Conservation (phyloP, 1,140 invertebrate species). For the Ptiloglossa arizonensis region DNA sequence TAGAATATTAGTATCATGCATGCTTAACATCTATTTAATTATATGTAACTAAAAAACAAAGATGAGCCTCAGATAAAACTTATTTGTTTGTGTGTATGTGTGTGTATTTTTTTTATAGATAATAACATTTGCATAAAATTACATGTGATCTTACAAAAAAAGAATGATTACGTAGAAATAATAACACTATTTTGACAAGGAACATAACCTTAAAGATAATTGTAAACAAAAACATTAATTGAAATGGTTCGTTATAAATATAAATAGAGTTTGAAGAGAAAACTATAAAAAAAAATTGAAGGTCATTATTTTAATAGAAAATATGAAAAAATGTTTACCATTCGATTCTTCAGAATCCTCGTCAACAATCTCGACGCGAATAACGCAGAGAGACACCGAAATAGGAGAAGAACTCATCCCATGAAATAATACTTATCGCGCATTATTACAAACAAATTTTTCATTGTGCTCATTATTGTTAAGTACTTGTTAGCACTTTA, state of each 20-base stretch:
- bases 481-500: constrained; percentile 27
- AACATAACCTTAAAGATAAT: constrained; percentile 23
- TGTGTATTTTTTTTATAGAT: background rate
- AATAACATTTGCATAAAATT: too few relatives aligned
- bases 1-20: background rate
- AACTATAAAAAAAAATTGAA: constrained; percentile 31
- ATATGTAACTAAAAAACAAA: background rate
- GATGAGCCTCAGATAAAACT: background rate
- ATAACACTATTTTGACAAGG: constrained; percentile 17
- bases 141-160: background rate
- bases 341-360: constrained; percentile 71
- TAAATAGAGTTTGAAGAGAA: background rate
- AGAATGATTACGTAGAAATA: background rate
- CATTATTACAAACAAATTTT: constrained; percentile 52
- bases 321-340: constrained; percentile 59
- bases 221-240: constrained; percentile 29
- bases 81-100: background rate
- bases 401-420: constrained; percentile 79
- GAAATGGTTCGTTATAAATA: background rate
- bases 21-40: background rate
- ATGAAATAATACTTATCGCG: constrained; percentile 65
- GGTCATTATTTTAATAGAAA: constrained; percentile 3
- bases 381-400: constrained; percentile 83
- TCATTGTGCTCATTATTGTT: constrained; percentile 35
- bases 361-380: constrained; percentile 83